Evolutionary conservation across 1,140 invertebrate species (phyloP).

Genomic region (Drosophila sproati): DNA sequence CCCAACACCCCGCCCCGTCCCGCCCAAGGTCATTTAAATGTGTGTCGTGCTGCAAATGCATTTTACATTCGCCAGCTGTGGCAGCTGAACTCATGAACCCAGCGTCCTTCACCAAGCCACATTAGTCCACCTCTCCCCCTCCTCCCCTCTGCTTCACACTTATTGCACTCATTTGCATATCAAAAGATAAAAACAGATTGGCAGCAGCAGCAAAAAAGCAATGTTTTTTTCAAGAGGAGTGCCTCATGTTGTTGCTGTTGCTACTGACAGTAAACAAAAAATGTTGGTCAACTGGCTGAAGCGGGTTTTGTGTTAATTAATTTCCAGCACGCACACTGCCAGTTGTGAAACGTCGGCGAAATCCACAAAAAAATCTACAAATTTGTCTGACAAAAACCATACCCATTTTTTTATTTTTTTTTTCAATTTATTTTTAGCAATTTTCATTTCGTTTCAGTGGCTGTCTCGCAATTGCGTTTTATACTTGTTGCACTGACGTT

Average conservation of each 20-base stretch:
- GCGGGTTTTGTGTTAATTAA: conserved; percentile 61
- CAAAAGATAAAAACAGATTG: conserved; percentile 1
- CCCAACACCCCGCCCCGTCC: conserved; percentile 1
- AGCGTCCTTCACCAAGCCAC: conserved; percentile 21
- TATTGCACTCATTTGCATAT: conserved; percentile 17
- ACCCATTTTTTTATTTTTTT: not conserved
- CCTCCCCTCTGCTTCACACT: too few species aligned
- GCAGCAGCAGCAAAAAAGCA: conserved; percentile 41
- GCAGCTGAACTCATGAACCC: conserved; percentile 24
- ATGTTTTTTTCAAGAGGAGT: not conserved
- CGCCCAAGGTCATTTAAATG: conserved; percentile 32
- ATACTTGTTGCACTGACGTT: conserved; percentile 57
- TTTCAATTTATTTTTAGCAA: not conserved
- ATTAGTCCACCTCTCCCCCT: not conserved
- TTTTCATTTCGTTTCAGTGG: not conserved
- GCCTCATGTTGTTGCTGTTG: conserved; percentile 14
- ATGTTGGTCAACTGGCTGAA: conserved; percentile 1
- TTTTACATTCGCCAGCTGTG: conserved; percentile 18
- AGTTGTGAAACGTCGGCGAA: conserved; percentile 38
- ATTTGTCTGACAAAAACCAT: conserved; percentile 48
- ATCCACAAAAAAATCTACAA: not conserved
- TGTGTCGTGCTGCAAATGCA: not conserved
- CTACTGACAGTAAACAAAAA: not conserved
- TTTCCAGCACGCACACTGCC: conserved; percentile 57
- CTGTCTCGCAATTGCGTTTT: conserved; percentile 3